Evolutionary conservation across 2,113 vertebrate genomes (phyloP).

Genomic region (Lichenostomus cassidix): DNA sequence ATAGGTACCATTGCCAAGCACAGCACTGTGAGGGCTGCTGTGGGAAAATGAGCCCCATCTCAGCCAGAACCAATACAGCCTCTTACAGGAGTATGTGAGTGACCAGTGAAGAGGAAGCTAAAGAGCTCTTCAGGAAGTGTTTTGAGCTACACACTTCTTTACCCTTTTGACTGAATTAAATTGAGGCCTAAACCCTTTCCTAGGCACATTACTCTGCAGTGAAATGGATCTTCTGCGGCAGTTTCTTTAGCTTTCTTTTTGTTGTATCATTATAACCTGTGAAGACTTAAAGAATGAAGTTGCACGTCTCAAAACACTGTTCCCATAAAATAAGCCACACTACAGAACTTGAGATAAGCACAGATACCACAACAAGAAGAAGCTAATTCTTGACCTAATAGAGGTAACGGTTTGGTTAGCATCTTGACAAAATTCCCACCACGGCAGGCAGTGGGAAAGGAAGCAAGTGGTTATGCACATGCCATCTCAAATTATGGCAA

Average conservation of each 20-base stretch:
- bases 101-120: neutral
- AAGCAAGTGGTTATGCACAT: neutral
- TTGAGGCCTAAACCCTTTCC: neutral
- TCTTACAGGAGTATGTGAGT: neutral
- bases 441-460: neutral
- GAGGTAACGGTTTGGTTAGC: neutral
- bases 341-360: neutral
- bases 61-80: neutral
- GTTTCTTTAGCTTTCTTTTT: neutral
- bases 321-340: neutral
- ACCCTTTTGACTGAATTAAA: neutral
- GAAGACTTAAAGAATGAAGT: neutral
- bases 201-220: neutral
- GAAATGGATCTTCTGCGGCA: neutral
- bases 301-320: neutral
- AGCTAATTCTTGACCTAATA: neutral
- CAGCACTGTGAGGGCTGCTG: neutral
- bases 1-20: neutral
- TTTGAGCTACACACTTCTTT: neutral
- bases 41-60: no score
- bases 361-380: neutral
- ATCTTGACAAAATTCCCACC: neutral
- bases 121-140: neutral
- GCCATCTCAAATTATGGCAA: neutral
- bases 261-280: neutral